phyloP scores from a whole-genome alignment of 2,797 vertebrate genomes.

The Salarias fasciatus region DNA sequence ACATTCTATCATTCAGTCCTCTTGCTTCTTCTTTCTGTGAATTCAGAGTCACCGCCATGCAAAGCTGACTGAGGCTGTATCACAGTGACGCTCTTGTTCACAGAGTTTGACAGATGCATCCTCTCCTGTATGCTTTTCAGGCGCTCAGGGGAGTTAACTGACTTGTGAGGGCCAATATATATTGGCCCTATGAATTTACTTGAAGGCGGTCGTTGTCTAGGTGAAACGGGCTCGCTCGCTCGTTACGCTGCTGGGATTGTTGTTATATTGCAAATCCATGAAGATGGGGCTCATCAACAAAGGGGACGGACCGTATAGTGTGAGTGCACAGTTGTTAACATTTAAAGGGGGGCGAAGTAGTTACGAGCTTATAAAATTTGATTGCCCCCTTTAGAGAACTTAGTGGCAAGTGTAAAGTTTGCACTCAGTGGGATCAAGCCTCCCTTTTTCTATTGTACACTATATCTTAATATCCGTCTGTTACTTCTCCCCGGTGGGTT shows the following conservation, averaged over 20 bases:
- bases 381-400: constrained; percentile 81
- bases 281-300: constrained; percentile 66
- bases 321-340: constrained; percentile 81
- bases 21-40: constrained; percentile 18
- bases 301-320: constrained; percentile 62
- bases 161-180: constrained; percentile 52
- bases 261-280: constrained; percentile 70
- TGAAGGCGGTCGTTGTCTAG: constrained; percentile 61
- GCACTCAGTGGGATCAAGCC: constrained; percentile 73
- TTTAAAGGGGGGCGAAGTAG: constrained; percentile 75
- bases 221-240: constrained; percentile 46
- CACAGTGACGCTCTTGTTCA: constrained; percentile 37
- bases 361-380: constrained; percentile 84
- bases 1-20: no score
- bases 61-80: constrained; percentile 38
- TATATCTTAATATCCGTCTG: constrained; percentile 71
- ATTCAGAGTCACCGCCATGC: constrained; percentile 33
- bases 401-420: constrained; percentile 81
- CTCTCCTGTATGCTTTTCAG: constrained; percentile 56
- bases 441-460: constrained; percentile 74
- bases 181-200: constrained; percentile 71
- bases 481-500: constrained; percentile 63
- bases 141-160: constrained; percentile 59
- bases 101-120: constrained; percentile 51
- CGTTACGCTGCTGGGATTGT: constrained; percentile 57